Conservation (phyloP, 2,113 vertebrate genomes). For the Spea bombifrons region DNA sequence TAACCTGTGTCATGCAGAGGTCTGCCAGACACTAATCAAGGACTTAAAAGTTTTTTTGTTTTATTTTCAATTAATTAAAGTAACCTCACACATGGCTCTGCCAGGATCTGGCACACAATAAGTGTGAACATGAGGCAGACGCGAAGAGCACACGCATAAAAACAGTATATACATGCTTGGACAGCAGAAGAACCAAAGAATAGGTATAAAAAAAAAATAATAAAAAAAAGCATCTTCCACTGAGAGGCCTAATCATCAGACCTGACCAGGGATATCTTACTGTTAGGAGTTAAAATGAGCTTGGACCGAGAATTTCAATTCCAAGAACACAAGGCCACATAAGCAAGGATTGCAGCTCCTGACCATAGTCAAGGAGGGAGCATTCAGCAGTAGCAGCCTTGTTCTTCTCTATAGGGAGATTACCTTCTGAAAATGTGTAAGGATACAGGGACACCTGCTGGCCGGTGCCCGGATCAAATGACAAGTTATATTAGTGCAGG, state of each 20-base stretch:
- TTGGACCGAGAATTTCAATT: background rate
- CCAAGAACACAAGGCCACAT: background rate
- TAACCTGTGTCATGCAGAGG: background rate
- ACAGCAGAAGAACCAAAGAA: conserved; percentile 22
- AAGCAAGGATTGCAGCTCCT: background rate
- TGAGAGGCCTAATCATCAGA: background rate
- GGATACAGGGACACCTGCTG: conserved; percentile 10
- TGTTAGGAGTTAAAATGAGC: background rate
- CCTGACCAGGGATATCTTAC: background rate
- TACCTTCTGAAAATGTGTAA: conserved; percentile 18
- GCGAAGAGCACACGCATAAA: conserved; percentile 14
- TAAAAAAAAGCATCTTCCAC: background rate
- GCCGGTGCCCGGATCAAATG: background rate
- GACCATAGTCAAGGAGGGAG: background rate
- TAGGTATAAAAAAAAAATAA: background rate
- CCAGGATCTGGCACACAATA: conserved; percentile 31
- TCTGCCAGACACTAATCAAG: background rate
- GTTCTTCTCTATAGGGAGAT: background rate
- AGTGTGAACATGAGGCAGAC: conserved; percentile 26
- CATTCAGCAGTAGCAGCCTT: background rate
- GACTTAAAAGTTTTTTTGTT: conserved; percentile 33
- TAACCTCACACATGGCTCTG: conserved; percentile 29
- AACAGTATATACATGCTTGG: conserved; percentile 37
- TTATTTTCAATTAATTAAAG: conserved; percentile 45
- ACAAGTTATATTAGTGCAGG: background rate